These are phyloP conservation scores for Eledona agricola DNA, from an alignment of 2,888 invertebrate species.

Conservation along the genomic window DNA sequence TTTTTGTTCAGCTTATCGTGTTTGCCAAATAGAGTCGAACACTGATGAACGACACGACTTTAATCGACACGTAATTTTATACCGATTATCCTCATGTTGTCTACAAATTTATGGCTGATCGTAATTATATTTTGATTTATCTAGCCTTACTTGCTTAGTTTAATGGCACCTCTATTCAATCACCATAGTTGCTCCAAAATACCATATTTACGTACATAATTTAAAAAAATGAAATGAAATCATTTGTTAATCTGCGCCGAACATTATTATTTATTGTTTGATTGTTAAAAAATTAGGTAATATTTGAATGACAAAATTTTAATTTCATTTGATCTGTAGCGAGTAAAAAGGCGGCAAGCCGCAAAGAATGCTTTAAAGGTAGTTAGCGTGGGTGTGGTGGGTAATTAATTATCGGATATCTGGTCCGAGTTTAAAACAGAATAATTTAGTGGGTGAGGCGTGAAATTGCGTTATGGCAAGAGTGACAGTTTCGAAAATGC, in stretches of 20 bases:
- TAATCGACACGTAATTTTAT: conserved; percentile 30
- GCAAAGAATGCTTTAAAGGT: conserved; percentile 12
- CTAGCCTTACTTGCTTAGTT: conserved; percentile 18
- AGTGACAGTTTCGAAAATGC: conserved; percentile 30
- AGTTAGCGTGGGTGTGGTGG: conserved; percentile 22
- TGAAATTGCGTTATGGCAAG: conserved; percentile 26
- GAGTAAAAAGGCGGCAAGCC: conserved; percentile 1
- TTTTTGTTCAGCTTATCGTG: conserved; percentile 11
- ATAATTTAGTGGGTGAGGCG: conserved; percentile 28
- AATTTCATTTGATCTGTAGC: too few relatives aligned
- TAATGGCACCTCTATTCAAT: too few relatives aligned
- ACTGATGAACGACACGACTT: conserved; percentile 26
- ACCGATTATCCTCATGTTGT: conserved; percentile 21
- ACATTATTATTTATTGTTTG: neutral
- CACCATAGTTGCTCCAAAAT: too few relatives aligned
- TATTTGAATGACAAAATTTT: too few relatives aligned
- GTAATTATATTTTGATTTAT: conserved; percentile 30
- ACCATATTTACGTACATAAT: neutral
- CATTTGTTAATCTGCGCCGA: neutral
- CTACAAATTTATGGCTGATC: conserved; percentile 23
- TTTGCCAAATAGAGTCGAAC: conserved; percentile 22
- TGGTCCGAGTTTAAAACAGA: conserved; percentile 15
- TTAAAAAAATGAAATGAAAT: conserved; percentile 1
- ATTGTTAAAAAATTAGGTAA: neutral
- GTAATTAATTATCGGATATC: conserved; percentile 30